Base-by-base conservation (phyloP, 2,888 invertebrate genomes). In the Diarsia mendica region DNA sequence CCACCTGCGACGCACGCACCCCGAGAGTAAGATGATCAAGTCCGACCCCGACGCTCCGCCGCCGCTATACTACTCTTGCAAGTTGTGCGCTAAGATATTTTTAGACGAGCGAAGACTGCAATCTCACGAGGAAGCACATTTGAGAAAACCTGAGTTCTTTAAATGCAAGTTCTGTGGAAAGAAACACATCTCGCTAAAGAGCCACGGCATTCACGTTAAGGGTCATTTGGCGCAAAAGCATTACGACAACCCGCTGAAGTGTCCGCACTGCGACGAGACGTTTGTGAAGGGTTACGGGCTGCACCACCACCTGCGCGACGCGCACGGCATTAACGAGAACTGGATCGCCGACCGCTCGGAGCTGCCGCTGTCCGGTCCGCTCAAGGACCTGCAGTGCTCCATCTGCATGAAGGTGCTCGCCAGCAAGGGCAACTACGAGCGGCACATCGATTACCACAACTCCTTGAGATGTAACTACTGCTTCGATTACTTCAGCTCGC, bases 21-120 rank as follows among this genome's bases (percentile, higher is more conserved):
- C 96, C 0, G 95, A 96, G 85, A 95, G 95, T 83, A 96, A 96
- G 86, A 96, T 96, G 96, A 94, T 96, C n/a, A 96, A 96, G 80
- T 85, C 91, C 9, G 96, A 96, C 77, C 96, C 96, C 0, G 96
- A 96, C 79, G 96, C 95, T 18, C 96, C 96, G 0, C 91, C 95
- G n/a, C 93, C 90, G 15, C 88, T 86, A 4, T 93, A 94, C 75
- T 94, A 90, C 86, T 92, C 95, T 0, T 97, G 96, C 85, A 95
- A 95, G 78, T 87, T 96, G 46, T 96, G 96, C 89, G 95, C 96
- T 15, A 95, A 95, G 84, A 93, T 94, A 20, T 97, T 96, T 88
- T 83, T 93, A 15, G 94, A 95, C 77, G 94, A 94, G 76, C 88
- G 92, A 2, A 87, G 95, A 10, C 86, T 96, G 70, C 93, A 93